Percentiles rank a stretch among this genome's conserved stretches.
These are phyloP conservation scores for Hypanus sabinus DNA, from an alignment of 2,113 vertebrate genomes.

Conservation along the genomic window DNA sequence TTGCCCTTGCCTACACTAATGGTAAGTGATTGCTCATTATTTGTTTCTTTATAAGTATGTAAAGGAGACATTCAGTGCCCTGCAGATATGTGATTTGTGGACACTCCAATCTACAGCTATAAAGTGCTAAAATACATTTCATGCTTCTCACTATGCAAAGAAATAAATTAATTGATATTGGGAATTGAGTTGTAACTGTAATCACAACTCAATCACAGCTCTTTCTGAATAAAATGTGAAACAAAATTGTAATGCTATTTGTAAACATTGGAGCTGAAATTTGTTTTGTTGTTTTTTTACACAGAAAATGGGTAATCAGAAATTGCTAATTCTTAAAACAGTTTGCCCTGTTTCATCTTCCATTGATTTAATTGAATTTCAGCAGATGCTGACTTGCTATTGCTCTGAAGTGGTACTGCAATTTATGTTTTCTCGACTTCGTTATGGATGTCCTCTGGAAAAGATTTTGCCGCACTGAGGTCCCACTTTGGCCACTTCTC, in stretches of 20 bases:
- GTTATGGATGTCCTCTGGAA: neutral
- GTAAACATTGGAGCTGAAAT: neutral
- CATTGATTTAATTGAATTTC: neutral
- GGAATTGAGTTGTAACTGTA: neutral
- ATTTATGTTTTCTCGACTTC: neutral
- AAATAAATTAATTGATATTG: neutral
- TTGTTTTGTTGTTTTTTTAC: neutral
- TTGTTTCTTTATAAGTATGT: neutral
- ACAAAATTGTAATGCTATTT: neutral
- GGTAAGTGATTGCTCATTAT: slow-evolving; percentile 14
- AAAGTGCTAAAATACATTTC: neutral
- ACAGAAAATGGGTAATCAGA: neutral
- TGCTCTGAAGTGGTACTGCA: neutral
- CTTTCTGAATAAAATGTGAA: neutral
- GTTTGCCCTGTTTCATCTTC: neutral
- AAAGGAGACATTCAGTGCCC: neutral
- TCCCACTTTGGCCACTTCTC: neutral
- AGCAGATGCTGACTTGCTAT: too few species aligned
- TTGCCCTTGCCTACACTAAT: neutral
- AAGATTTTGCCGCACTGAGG: neutral
- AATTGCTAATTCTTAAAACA: neutral
- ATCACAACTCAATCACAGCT: neutral
- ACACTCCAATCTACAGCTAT: too few species aligned
- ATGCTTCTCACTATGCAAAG: neutral
- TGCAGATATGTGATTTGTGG: neutral